A percentile compares a stretch with the other conserved stretches of the same genome.
Conservation (phyloP, 2,113 vertebrate genomes). For the Electrona antarctica region DNA sequence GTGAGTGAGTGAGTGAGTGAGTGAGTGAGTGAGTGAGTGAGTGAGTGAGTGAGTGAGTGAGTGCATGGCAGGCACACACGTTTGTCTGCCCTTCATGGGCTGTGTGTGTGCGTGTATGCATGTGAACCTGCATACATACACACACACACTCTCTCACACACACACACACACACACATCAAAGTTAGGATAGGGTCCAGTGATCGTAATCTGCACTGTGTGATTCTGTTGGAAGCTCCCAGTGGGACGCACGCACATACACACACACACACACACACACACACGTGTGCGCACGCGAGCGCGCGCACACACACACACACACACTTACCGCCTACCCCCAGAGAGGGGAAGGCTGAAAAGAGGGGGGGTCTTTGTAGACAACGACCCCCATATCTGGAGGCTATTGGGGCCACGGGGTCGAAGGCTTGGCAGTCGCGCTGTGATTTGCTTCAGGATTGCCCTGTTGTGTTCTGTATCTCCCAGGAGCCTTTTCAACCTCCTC, state of each 20-base stretch:
- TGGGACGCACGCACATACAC: constrained; percentile 20
- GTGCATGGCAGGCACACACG: too few species aligned
- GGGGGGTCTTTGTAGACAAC: constrained; percentile 10
- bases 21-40: background rate
- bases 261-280: background rate
- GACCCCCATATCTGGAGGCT: constrained; percentile 8
- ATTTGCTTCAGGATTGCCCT: background rate
- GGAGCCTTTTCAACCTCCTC: background rate
- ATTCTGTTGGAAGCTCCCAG: constrained; percentile 13
- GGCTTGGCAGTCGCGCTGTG: constrained; percentile 16
- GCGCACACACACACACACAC: background rate
- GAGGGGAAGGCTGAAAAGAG: background rate
- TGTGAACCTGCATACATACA: constrained; percentile 29
- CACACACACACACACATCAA: too few species aligned
- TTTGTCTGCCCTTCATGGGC: background rate
- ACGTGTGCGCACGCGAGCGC: background rate
- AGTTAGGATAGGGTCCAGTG: constrained; percentile 44
- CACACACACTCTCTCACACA: too few species aligned
- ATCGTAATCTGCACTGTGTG: constrained; percentile 50
- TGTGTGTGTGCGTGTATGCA: constrained; percentile 30
- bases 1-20: background rate
- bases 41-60: background rate
- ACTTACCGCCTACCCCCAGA: constrained; percentile 9
- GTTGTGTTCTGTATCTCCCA: background rate
- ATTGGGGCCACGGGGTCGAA: constrained; percentile 14